Percentiles rank a stretch among this genome's conserved stretches.
These are phyloP conservation scores for Drosophila pectinifera DNA, from an alignment of 1,140 invertebrate species.

Conservation along the genomic window DNA sequence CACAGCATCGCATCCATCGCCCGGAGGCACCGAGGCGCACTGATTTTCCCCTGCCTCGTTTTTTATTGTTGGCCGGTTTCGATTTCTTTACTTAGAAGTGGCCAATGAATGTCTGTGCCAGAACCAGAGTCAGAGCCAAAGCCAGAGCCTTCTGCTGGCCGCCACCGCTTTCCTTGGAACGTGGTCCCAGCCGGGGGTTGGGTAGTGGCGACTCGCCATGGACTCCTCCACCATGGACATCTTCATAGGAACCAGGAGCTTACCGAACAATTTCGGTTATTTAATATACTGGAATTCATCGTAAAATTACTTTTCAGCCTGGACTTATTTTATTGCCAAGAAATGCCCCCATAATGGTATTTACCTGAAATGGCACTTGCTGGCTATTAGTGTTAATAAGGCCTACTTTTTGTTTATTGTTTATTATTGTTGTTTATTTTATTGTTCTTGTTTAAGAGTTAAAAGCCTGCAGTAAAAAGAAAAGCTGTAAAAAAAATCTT, in stretches of 20 bases:
- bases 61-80: slow-evolving; percentile 78
- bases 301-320: slow-evolving; percentile 7
- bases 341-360: background rate
- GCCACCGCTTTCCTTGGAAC: slow-evolving; percentile 57
- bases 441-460: too few species aligned
- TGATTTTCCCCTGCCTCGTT: slow-evolving; percentile 51
- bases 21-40: slow-evolving; percentile 53
- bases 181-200: slow-evolving; percentile 62
- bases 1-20: slow-evolving; percentile 37
- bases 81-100: slow-evolving; percentile 82
- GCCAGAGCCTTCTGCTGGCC: slow-evolving; percentile 3
- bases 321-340: background rate
- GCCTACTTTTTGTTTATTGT: background rate
- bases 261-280: slow-evolving; percentile 30
- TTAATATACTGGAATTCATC: slow-evolving; percentile 28
- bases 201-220: slow-evolving; percentile 5
- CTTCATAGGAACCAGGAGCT: slow-evolving; percentile 25
- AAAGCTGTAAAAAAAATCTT: too few species aligned
- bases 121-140: background rate
- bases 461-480: accelerated
- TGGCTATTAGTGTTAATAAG: background rate
- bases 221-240: slow-evolving; percentile 20
- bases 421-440: too few species aligned
- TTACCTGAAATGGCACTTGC: background rate
- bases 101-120: slow-evolving; percentile 64